Percentiles rank a stretch among this genome's conserved stretches.
phyloP scores from a whole-genome alignment of 2,797 vertebrate genomes.

The Melanogrammus aeglefinus region DNA sequence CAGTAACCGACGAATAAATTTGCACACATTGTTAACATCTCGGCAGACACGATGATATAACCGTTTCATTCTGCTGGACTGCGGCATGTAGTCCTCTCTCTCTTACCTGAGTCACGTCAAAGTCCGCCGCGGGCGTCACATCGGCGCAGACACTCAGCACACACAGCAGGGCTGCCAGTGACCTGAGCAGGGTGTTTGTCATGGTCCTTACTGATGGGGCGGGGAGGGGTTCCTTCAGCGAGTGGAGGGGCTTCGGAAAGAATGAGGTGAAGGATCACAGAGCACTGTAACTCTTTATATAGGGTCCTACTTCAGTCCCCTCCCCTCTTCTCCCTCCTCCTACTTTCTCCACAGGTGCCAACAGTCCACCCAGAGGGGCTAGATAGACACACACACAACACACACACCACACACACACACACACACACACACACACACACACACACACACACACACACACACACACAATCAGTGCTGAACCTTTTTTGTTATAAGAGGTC shows the following conservation, averaged over 20 bases:
- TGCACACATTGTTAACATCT: neutral
- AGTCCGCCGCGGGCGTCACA: conserved; percentile 70
- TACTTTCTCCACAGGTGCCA: conserved; percentile 19
- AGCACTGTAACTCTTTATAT: conserved; percentile 47
- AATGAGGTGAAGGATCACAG: neutral
- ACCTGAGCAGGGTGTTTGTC: conserved; percentile 56
- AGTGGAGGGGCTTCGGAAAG: conserved; percentile 10
- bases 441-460: neutral
- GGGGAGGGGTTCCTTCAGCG: neutral
- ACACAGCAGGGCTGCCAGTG: conserved; percentile 72
- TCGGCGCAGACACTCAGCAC: conserved; percentile 48
- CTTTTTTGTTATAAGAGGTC: conserved; percentile 28
- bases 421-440: neutral
- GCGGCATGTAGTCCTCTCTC: neutral
- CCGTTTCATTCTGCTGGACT: neutral
- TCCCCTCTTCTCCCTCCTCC: neutral
- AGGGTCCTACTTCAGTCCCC: conserved; percentile 36
- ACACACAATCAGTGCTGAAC: conserved; percentile 1
- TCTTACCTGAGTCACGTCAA: conserved; percentile 81
- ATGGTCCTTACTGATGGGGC: conserved; percentile 47
- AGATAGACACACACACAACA: neutral
- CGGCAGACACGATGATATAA: too few species aligned
- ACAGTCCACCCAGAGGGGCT: neutral
- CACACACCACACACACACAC: neutral
- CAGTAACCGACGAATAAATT: neutral